These are phyloP conservation scores for Petrocephalus schoutedeni DNA, from an alignment of 2,797 vertebrate genomes.

Conservation along the genomic window DNA sequence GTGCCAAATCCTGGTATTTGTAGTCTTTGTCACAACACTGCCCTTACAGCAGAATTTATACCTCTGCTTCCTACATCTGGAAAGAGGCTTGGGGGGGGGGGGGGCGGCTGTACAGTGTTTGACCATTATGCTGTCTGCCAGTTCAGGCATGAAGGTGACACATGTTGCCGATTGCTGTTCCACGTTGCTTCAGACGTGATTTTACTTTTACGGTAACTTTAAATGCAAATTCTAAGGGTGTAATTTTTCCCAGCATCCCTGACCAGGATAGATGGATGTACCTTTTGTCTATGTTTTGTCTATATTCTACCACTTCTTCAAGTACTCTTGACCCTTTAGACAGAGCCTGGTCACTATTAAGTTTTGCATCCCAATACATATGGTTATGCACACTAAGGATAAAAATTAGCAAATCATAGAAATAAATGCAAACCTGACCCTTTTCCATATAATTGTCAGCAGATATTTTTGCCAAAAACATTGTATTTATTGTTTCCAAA, in stretches of 20 bases:
- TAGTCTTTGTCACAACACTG: conserved; percentile 22
- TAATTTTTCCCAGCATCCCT: background rate
- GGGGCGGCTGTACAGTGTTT: background rate
- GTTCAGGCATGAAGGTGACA: background rate
- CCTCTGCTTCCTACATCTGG: conserved; percentile 33
- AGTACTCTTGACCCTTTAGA: background rate
- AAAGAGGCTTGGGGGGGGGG: background rate
- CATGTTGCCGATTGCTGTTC: background rate
- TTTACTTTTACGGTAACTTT: background rate
- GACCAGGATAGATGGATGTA: background rate
- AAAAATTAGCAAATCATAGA: background rate
- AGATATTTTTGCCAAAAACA: background rate
- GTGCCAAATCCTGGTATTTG: conserved; percentile 16
- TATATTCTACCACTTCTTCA: background rate
- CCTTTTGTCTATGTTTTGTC: background rate
- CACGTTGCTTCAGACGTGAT: background rate
- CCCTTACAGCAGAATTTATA: conserved; percentile 26
- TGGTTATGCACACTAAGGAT: background rate
- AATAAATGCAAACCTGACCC: background rate
- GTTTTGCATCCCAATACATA: background rate
- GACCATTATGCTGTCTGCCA: background rate
- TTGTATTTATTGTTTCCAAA: background rate
- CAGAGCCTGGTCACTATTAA: background rate
- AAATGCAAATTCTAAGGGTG: background rate
- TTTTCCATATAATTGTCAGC: background rate